A percentile compares a stretch with the other conserved stretches of the same genome.
These are phyloP conservation scores for Poeciliopsis presidionis DNA, from an alignment of 2,797 vertebrate species.

Conservation along the genomic window DNA sequence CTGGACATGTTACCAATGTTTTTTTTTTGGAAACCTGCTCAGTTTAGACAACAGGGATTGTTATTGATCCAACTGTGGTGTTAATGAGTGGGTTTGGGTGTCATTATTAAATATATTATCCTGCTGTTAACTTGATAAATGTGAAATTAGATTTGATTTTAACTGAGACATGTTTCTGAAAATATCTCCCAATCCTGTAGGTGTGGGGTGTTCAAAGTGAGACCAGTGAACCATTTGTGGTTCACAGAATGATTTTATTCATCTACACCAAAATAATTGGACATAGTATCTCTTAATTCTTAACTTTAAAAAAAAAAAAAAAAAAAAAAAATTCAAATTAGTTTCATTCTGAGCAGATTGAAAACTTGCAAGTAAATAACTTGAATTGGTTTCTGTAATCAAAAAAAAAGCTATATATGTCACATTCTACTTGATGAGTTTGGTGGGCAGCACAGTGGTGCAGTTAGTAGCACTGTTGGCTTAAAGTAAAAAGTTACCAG, in stretches of 20 bases:
- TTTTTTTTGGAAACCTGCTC: not conserved
- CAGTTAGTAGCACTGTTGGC: too few relatives aligned
- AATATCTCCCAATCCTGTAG: not conserved
- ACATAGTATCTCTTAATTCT: not conserved
- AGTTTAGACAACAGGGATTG: not conserved
- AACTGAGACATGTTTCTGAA: not conserved
- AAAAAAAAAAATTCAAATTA: not conserved
- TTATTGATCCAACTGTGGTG: not conserved
- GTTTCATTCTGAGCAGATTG: not conserved
- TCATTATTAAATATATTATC: not conserved
- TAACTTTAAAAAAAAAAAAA: too few relatives aligned
- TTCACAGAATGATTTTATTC: too few relatives aligned
- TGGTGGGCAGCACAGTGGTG: too few relatives aligned
- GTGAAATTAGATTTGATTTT: not conserved
- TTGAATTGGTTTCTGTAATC: not conserved
- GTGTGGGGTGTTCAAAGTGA: not conserved
- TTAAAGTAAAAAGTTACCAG: too few relatives aligned
- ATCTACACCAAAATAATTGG: too few relatives aligned
- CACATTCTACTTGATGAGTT: not conserved
- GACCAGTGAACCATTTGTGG: too few relatives aligned
- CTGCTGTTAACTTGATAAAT: not conserved
- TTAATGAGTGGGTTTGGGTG: not conserved
- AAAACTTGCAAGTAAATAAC: not conserved
- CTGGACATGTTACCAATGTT: not conserved
- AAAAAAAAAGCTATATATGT: not conserved